These are phyloP conservation scores for Ochotona curzoniae DNA, from an alignment of 2,113 vertebrate species.

Conservation along the genomic window DNA sequence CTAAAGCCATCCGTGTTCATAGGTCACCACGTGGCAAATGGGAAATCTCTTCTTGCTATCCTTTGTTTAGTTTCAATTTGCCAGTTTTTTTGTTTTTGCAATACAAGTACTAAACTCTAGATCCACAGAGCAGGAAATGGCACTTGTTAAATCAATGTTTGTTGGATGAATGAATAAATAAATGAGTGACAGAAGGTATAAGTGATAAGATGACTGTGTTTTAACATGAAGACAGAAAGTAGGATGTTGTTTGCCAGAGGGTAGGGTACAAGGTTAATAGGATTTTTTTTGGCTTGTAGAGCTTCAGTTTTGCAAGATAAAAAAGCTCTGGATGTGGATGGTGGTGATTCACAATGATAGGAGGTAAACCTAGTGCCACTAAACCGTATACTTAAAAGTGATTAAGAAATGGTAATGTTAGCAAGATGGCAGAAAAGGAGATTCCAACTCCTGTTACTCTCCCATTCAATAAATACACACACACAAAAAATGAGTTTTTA, in stretches of 20 bases:
- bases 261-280: not conserved
- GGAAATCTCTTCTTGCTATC: not conserved
- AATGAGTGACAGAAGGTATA: constrained; percentile 11
- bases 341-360: not conserved
- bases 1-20: not conserved
- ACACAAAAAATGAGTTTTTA: not conserved
- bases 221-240: not conserved
- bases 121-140: constrained; percentile 27
- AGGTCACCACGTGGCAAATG: not conserved
- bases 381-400: not conserved
- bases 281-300: not conserved
- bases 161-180: not conserved
- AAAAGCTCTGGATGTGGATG: not conserved
- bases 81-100: constrained; percentile 23
- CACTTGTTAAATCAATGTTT: not conserved
- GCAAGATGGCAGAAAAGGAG: not conserved
- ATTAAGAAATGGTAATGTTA: not conserved
- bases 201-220: not conserved
- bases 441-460: too few relatives aligned
- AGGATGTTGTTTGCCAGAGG: not conserved
- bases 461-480: not conserved
- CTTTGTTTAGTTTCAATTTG: not conserved
- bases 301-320: not conserved
- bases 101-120: not conserved
- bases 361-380: not conserved